Evolutionary conservation across 2,888 invertebrate genomes (phyloP).

Genomic region (Lycaena phlaeas): DNA sequence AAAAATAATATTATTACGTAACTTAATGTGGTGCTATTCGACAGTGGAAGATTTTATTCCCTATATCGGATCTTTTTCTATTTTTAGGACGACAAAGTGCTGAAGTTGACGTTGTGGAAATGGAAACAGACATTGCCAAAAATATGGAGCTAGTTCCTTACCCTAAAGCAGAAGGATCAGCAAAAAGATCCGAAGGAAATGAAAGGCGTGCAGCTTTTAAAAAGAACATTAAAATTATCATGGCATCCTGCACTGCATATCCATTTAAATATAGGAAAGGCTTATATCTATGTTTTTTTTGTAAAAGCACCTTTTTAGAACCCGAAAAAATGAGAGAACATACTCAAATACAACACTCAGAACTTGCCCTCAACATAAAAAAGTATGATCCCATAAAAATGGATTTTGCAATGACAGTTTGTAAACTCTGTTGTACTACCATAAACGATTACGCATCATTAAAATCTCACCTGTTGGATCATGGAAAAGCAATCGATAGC

Average conservation of each 20-base stretch:
- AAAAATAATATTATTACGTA: no score
- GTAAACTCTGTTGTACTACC: conserved; percentile 41
- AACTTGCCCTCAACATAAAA: conserved; percentile 39
- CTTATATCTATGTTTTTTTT: conserved; percentile 55
- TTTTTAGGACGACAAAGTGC: conserved; percentile 62
- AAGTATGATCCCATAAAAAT: conserved; percentile 62
- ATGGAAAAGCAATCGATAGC: conserved; percentile 42
- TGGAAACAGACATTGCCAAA: conserved; percentile 13
- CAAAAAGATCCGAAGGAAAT: conserved; percentile 28
- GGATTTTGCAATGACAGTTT: conserved; percentile 44
- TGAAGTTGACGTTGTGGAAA: conserved; percentile 39
- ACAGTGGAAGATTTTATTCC: conserved; percentile 25
- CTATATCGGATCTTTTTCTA: conserved; percentile 62
- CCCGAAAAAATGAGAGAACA: conserved; percentile 56
- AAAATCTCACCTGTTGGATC: conserved; percentile 44
- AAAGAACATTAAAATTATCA: conserved; percentile 47
- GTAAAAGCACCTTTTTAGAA: conserved; percentile 50
- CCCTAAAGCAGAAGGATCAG: conserved; percentile 12
- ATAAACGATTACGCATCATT: conserved; percentile 41
- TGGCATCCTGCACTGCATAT: conserved; percentile 52
- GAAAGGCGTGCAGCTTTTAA: conserved; percentile 49
- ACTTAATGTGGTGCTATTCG: not conserved
- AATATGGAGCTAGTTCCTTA: conserved; percentile 7
- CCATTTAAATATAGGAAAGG: conserved; percentile 63
- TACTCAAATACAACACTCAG: conserved; percentile 37